Percentiles rank a stretch among this genome's conserved stretches.
Evolutionary conservation across 2,888 invertebrate genomes (phyloP).

Genomic region (Orthonevra nobilis): DNA sequence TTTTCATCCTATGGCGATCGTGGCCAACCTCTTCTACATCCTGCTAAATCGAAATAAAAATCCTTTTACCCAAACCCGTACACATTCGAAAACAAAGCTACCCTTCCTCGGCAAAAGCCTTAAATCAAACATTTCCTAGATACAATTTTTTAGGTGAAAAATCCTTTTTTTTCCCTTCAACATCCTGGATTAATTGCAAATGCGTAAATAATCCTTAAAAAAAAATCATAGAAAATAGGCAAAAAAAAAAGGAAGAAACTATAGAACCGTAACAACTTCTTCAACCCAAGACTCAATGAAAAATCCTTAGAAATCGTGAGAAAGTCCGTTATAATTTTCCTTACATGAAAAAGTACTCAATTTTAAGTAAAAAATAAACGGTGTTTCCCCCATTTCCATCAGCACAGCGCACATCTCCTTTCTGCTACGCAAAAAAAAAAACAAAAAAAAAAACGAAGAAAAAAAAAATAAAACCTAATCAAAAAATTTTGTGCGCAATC

Average conservation of each 20-base stretch:
- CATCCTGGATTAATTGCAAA: slow-evolving; percentile 35
- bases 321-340: slow-evolving; percentile 62
- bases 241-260: slow-evolving; percentile 18
- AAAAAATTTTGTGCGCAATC: slow-evolving; percentile 66
- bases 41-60: too few relatives aligned
- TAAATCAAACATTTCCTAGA: too few relatives aligned
- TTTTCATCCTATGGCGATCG: too few relatives aligned
- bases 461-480: too few relatives aligned
- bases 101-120: too few relatives aligned
- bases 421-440: slow-evolving; percentile 27
- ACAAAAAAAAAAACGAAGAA: too few relatives aligned
- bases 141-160: slow-evolving; percentile 26
- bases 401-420: background rate
- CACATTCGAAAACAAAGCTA: too few relatives aligned
- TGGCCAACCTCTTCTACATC: too few relatives aligned
- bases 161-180: slow-evolving; percentile 42
- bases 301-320: slow-evolving; percentile 57
- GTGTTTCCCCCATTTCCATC: slow-evolving; percentile 40
- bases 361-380: slow-evolving; percentile 4
- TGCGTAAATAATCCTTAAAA: slow-evolving; percentile 55
- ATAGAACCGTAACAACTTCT: slow-evolving; percentile 38
- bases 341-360: slow-evolving; percentile 20
- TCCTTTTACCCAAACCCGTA: too few relatives aligned
- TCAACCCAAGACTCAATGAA: slow-evolving; percentile 5
- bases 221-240: too few relatives aligned